Conservation (phyloP, 2,888 invertebrate genomes). For the Microplitis manilae region DNA sequence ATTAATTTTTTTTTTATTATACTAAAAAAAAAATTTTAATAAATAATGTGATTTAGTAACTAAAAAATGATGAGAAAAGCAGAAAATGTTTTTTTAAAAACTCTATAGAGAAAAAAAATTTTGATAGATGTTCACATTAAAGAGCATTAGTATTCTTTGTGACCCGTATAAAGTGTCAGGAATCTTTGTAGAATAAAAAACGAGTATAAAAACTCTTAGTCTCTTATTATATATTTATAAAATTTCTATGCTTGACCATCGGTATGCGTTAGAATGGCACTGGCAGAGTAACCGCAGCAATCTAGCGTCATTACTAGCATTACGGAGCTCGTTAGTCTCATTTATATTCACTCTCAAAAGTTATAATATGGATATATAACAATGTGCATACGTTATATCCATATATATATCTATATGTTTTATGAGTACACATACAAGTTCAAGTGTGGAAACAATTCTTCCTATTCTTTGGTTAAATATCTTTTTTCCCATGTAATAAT, state of each 20-base stretch:
- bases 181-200: too few species aligned
- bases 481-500: constrained; percentile 33
- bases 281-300: constrained; percentile 55
- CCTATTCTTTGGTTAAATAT: background rate
- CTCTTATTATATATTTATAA: background rate
- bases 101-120: too few species aligned
- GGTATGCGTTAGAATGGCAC: background rate
- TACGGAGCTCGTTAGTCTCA: constrained; percentile 71
- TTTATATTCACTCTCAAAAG: constrained; percentile 66
- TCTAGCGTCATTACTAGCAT: constrained; percentile 70
- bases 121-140: too few species aligned
- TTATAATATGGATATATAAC: background rate
- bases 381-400: background rate
- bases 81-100: background rate
- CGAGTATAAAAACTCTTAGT: too few species aligned
- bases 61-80: background rate
- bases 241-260: constrained; percentile 37
- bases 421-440: background rate
- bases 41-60: background rate
- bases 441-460: constrained; percentile 16
- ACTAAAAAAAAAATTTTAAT: background rate
- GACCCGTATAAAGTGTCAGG: too few species aligned
- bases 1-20: background rate
- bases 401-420: constrained; percentile 11
- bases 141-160: too few species aligned